A percentile compares a stretch with the other conserved stretches of the same genome.
These are phyloP conservation scores for Pseudopleuronectes americanus DNA, from an alignment of 2,797 vertebrate genomes.

Conservation along the genomic window DNA sequence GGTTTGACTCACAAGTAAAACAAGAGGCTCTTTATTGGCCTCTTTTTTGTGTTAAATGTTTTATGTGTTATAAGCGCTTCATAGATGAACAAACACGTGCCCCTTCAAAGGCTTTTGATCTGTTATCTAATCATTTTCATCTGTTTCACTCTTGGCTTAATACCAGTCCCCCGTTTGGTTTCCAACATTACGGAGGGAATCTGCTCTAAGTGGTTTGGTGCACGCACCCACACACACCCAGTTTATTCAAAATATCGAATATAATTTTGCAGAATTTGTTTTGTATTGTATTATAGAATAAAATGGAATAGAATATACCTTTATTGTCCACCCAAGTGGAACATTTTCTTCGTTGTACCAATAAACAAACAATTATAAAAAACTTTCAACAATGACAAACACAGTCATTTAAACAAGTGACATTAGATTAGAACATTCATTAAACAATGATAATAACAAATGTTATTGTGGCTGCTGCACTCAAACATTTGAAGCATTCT, in stretches of 20 bases:
- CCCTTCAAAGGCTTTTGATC: slow-evolving; percentile 53
- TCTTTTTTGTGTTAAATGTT: slow-evolving; percentile 35
- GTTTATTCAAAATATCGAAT: background rate
- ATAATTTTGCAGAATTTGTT: background rate
- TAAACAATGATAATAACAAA: background rate
- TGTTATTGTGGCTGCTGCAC: too few relatives aligned
- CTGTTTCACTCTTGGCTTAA: slow-evolving; percentile 48
- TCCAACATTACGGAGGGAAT: slow-evolving; percentile 18
- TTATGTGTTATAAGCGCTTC: slow-evolving; percentile 28
- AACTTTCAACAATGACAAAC: too few relatives aligned
- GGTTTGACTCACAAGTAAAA: slow-evolving; percentile 42
- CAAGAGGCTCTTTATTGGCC: slow-evolving; percentile 23
- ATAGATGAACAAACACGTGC: slow-evolving; percentile 40
- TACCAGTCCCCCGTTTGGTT: slow-evolving; percentile 27
- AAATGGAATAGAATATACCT: too few relatives aligned
- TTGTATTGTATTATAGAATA: too few relatives aligned
- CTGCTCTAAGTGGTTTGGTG: slow-evolving; percentile 1
- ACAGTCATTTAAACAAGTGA: too few relatives aligned
- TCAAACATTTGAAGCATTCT: background rate
- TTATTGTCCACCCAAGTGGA: too few relatives aligned
- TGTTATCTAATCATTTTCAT: slow-evolving; percentile 69
- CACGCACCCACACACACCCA: background rate
- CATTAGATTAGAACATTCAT: too few relatives aligned
- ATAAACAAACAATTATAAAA: too few relatives aligned
- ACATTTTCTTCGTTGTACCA: too few relatives aligned